Evolutionary conservation across 2,797 vertebrate genomes (phyloP), one percentile per base, ranked within the genome.

Genomic region (Ceryle rudis): DNA sequence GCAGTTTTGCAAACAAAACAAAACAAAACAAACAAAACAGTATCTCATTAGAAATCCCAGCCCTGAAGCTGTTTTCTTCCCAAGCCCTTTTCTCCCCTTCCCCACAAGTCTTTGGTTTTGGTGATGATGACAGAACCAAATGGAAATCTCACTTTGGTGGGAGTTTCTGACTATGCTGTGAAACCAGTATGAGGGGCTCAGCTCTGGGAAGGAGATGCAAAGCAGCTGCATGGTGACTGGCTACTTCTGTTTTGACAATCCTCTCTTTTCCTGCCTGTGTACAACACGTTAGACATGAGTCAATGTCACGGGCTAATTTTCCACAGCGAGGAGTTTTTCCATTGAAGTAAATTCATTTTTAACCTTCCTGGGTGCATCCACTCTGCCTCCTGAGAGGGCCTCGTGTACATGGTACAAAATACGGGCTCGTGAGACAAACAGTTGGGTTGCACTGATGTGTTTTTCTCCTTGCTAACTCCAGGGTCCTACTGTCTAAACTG

Each of bases 331-430:
- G n/a, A 70, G 25, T 51, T 83, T 62, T 75, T 74, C 75, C 3
- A 3, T 75, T 21, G 51, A 73, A 31, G 10, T 35, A 31, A 35
- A 66, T 52, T 26, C 0, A 37, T 49, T 91, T 80, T 70, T 66
- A 81, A 20, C 19, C 42, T 42, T 3, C 39, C 39, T 51, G 51
- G 58, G 21, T 2, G 1, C 64, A 19, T 37, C 51, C 1, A 0
- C 37, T 60, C 55, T 33, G 6, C 51, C 18, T 8, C 8, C 31
- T 52, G 33, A 33, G 55, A 23, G 47, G 20, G n/a, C 6, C 52
- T 37, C 0, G 0, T 42, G 17, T 37, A 5, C 0, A 0, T 39
- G 55, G 60, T 80, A 60, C 7, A 52, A 37, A 60, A 23, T 42
- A 22, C 0, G 1, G 54, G 29, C 25, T 88, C 0, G 0, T 37